A percentile compares a stretch with the other conserved stretches of the same genome.
These are phyloP conservation scores for Parnassius apollo DNA, from an alignment of 2,888 invertebrate species.

Conservation along the genomic window DNA sequence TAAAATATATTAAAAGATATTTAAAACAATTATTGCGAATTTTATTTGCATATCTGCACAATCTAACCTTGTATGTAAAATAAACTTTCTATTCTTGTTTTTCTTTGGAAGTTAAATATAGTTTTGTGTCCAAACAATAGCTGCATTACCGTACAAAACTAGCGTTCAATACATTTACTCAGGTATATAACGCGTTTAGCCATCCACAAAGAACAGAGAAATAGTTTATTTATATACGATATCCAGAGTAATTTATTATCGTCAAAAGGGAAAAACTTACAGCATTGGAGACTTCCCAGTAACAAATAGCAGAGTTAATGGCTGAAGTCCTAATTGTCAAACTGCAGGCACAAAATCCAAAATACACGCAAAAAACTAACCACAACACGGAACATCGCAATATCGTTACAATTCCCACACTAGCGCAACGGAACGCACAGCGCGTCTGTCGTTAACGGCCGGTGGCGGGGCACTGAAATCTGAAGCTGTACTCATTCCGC, in stretches of 20 bases:
- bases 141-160: neutral
- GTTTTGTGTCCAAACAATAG: neutral
- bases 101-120: neutral
- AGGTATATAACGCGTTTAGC: slow-evolving; percentile 2
- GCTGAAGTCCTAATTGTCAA: slow-evolving; percentile 11
- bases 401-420: slow-evolving; percentile 53
- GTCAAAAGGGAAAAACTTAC: slow-evolving; percentile 19
- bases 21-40: too few species aligned
- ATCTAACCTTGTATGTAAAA: too few species aligned
- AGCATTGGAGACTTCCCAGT: slow-evolving; percentile 16
- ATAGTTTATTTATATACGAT: slow-evolving; percentile 25
- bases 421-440: slow-evolving; percentile 37
- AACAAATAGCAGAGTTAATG: neutral
- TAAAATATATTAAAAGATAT: too few species aligned
- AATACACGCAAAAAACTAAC: slow-evolving; percentile 52
- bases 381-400: slow-evolving; percentile 64
- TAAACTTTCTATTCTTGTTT: neutral
- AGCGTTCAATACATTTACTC: neutral
- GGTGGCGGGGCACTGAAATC: slow-evolving; percentile 66
- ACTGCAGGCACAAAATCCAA: slow-evolving; percentile 19
- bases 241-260: neutral
- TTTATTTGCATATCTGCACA: too few species aligned
- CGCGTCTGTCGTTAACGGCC: slow-evolving; percentile 54
- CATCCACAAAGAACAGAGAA: slow-evolving; percentile 11
- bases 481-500: slow-evolving; percentile 42